Conservation (phyloP, 1,140 invertebrate genomes). For the Maconellicoccus hirsutus region DNA sequence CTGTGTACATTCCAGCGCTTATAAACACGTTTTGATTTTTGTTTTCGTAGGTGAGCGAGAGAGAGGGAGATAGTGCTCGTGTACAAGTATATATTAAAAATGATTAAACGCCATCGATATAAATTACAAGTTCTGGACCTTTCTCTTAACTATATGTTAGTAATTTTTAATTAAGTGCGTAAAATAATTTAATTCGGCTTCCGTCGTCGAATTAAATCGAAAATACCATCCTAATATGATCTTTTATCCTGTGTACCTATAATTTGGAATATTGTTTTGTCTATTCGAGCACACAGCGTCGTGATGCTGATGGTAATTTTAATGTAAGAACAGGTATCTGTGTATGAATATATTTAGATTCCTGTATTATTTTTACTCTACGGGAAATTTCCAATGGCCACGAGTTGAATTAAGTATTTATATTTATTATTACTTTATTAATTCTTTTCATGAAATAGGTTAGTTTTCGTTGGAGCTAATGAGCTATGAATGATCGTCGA, state of each 20-base stretch:
- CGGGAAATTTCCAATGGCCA: no score
- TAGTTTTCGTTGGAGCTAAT: no score
- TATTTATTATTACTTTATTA: no score
- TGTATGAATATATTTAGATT: no score
- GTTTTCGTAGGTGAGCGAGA: not conserved
- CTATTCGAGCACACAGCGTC: not conserved
- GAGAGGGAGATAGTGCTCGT: not conserved
- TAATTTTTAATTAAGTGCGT: conserved; percentile 5
- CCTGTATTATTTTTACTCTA: no score
- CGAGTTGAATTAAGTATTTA: no score
- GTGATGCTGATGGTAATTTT: not conserved
- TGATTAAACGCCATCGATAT: conserved; percentile 4
- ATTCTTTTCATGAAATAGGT: no score
- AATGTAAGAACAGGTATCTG: not conserved
- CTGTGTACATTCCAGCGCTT: not conserved
- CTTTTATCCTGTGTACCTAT: not conserved
- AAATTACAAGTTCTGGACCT: not conserved
- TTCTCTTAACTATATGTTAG: not conserved
- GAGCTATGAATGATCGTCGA: no score
- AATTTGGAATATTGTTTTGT: not conserved
- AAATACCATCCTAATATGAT: not conserved
- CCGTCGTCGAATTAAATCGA: not conserved
- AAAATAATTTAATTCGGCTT: conserved; percentile 9
- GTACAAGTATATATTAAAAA: not conserved
- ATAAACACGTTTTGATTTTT: not conserved